These are phyloP conservation scores for Porites rus DNA, from an alignment of 92 coral and sea anemone genomes.

Conservation along the genomic window DNA sequence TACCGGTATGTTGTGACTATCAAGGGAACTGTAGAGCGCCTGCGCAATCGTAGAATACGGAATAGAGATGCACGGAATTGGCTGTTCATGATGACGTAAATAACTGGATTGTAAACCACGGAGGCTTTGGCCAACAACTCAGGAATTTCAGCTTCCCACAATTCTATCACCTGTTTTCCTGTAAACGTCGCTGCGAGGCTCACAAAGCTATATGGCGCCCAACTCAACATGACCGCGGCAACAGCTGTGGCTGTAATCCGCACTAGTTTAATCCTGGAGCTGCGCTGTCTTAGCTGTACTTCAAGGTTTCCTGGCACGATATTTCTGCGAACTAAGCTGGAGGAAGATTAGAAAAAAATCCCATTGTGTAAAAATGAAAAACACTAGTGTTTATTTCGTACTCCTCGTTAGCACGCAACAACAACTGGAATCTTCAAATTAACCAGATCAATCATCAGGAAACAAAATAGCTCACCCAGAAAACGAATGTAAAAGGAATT, in stretches of 20 bases:
- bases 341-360: background rate
- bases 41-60: constrained; percentile 17
- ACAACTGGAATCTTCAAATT: background rate
- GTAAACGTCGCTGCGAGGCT: constrained; percentile 57
- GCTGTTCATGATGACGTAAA: constrained; percentile 63
- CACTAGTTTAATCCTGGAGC: constrained; percentile 42
- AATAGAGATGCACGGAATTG: constrained; percentile 53
- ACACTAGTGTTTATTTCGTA: background rate
- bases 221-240: constrained; percentile 61
- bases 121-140: constrained; percentile 82
- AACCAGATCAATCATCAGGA: too few species aligned
- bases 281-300: constrained; percentile 51
- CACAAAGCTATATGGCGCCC: constrained; percentile 79
- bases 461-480: too few species aligned
- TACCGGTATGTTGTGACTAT: background rate
- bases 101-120: constrained; percentile 77
- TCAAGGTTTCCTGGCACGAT: constrained; percentile 32
- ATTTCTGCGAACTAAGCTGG: constrained; percentile 24
- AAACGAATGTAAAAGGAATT: too few species aligned
- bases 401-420: background rate
- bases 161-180: constrained; percentile 36
- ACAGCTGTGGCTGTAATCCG: constrained; percentile 69
- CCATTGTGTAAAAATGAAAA: background rate
- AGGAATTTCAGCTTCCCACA: constrained; percentile 63
- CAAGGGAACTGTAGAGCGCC: background rate